Conservation (phyloP, 2,113 vertebrate genomes). For the Chelonoidis abingdonii region DNA sequence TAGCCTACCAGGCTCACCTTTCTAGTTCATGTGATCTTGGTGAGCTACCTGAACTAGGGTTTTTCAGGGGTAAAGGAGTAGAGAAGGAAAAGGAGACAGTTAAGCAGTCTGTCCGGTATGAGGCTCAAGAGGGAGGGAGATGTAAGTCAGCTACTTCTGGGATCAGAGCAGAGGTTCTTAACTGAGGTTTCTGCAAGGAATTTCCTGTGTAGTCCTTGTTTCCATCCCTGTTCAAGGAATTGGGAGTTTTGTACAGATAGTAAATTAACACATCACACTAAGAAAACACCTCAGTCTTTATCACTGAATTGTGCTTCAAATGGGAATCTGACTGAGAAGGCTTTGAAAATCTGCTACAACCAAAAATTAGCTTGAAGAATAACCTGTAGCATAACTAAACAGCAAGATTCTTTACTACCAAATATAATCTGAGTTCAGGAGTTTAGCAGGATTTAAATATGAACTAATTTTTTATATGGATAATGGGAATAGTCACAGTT, state of each 20-base stretch:
- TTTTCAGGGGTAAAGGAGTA: neutral
- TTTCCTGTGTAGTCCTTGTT: neutral
- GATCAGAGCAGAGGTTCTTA: neutral
- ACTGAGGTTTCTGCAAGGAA: neutral
- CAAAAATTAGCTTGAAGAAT: neutral
- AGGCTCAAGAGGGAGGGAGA: neutral
- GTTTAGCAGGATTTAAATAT: neutral
- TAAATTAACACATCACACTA: neutral
- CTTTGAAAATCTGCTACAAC: neutral
- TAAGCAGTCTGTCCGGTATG: neutral
- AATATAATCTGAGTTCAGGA: neutral
- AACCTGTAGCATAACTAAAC: neutral
- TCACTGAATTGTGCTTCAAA: neutral
- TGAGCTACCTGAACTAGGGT: neutral
- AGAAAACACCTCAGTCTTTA: fast-evolving
- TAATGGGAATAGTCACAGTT: neutral
- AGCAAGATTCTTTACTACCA: neutral
- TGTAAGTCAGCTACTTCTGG: neutral
- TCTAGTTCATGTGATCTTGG: neutral
- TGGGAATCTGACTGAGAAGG: neutral
- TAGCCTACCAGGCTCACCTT: fast-evolving
- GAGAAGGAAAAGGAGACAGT: neutral
- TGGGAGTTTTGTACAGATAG: neutral
- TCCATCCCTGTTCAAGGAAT: neutral
- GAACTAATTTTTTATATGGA: neutral